Conservation (phyloP, 2,888 invertebrate species). For the Acrobeloides nanus region DNA sequence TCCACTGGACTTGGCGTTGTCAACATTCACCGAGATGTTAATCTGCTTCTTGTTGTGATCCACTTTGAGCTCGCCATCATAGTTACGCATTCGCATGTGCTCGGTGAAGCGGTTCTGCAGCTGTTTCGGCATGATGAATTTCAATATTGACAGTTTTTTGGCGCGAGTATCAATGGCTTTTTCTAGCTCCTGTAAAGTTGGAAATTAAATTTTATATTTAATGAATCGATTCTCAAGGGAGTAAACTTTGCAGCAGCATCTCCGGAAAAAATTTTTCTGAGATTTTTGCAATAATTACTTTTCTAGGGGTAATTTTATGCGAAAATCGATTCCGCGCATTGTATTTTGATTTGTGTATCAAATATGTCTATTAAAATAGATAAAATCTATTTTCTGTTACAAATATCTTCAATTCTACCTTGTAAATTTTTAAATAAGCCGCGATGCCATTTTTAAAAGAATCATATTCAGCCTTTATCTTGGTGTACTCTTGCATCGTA, state of each 20-base stretch:
- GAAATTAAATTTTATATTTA: too few relatives aligned
- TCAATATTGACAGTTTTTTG: slow-evolving; percentile 5
- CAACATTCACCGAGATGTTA: not conserved
- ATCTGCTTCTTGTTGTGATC: slow-evolving; percentile 6
- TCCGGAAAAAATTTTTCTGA: too few relatives aligned
- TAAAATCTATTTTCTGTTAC: too few relatives aligned
- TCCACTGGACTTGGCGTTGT: too few relatives aligned
- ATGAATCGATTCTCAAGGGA: too few relatives aligned
- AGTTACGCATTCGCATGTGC: slow-evolving; percentile 11
- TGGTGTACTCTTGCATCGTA: slow-evolving; percentile 6
- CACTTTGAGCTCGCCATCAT: slow-evolving; percentile 9
- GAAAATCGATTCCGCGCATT: too few relatives aligned
- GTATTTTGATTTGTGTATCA: too few relatives aligned
- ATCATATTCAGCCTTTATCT: not conserved
- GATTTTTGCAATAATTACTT: too few relatives aligned
- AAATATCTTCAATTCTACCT: too few relatives aligned
- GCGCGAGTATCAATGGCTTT: slow-evolving; percentile 3
- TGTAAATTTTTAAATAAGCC: not conserved
- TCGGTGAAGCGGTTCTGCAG: slow-evolving; percentile 11
- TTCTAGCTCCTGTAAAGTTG: slow-evolving; percentile 5
- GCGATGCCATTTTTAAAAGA: not conserved
- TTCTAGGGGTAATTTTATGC: too few relatives aligned
- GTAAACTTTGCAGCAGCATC: too few relatives aligned
- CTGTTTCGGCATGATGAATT: slow-evolving; percentile 8
- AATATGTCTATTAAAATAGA: too few relatives aligned